Evolutionary conservation across 2,113 vertebrate genomes (phyloP), one percentile per base, ranked within the genome.

Genomic region (Tringa solitaria): DNA sequence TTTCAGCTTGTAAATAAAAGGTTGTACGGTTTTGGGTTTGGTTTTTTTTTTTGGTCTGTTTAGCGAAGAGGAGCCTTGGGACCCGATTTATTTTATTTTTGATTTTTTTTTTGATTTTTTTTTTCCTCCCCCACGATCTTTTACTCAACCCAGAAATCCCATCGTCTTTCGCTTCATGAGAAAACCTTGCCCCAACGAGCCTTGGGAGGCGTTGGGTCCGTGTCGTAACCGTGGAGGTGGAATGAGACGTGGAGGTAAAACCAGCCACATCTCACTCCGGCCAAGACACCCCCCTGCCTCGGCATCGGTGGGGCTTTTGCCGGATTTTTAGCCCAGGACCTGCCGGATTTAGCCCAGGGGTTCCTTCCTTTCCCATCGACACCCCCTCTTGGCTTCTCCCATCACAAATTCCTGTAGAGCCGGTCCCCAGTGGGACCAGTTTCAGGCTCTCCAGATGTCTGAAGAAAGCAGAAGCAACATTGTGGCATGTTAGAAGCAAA

Each of bases 381-480:
- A 33, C 90, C 90, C 41, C 23, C 26, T 61, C 35, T 32, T 32
- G 53, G 96, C 95, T 88, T 82, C 90, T 85, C 87, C 76, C 80
- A 89, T 72, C 80, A 23, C 83, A 26, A 68, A 92, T 90, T 27
- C 89, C 87, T 14, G 22, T 53, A 60, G 94, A 91, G 80, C 90
- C 28, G 17, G 84, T 48, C 63, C 95, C 78, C 54, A 8, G 79
- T 54, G 89, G 89, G 89, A 67, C 95, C 89, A 15, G 57, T 90
- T 73, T 79, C 74, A 69, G 74, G 35, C 92, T 97, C 92, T 93
- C 85, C 95, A 95, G 95, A 96, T 91, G 87, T 85, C 96, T 75
- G 97, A 80, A 95, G 95, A 91, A 98, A 95, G 92, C 95, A 96
- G 97, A 97, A 98, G 97, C 98, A 98, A 95, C 98, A 98, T 97